Evolutionary conservation across 35 echinoderm and acorn worm species (phyloP), one percentile per base, ranked within the genome.

Genomic region (Lytechinus pictus): DNA sequence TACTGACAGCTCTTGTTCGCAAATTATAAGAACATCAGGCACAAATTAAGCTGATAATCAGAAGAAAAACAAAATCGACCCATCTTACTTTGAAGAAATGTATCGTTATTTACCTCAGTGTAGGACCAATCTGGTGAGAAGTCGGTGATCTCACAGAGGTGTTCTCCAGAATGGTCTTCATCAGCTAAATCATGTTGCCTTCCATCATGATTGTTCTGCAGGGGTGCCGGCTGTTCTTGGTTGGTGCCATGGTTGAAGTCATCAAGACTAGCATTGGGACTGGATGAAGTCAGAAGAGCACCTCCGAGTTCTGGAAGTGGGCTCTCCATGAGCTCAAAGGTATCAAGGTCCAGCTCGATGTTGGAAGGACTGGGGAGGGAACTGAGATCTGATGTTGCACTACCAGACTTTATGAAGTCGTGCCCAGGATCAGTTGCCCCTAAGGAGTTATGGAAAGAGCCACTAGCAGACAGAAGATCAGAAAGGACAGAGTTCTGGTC

Each of bases 111-210:
- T 96, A 99, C 98, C 98, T 99, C 98, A n/a, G 98, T 97, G 55
- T 99, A 99, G 27, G 98, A 99, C 97, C 98, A 99, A 88, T 98
- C 98, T 0, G 98, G 98, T 11, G 97, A 99, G 57, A 98, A 99
- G 60, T 99, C 98, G 9, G 98, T 96, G 57, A 99, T 97, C 54
- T 98, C 98, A 21, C 95, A 95, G 28, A 99, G 91, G 5, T 95
- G 95, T 53, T 54, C 21, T 11, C 61, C 92, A 8, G 94, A 93
- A 61, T 94, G 16, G 6, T 57, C 27, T 54, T 90, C 88, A 29
- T 12, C 88, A 90, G 28, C 52, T 53, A 12, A n/a, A 53, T 54
- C 92, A 3, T 12, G 9, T 27, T 9, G n/a, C 16, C 86, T 87
- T 87, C 8, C 86, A 87, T 51, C 88, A 52, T 12, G 16, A 33